Conservation (phyloP, 1,140 invertebrate species). For the Laupala kohalensis region DNA sequence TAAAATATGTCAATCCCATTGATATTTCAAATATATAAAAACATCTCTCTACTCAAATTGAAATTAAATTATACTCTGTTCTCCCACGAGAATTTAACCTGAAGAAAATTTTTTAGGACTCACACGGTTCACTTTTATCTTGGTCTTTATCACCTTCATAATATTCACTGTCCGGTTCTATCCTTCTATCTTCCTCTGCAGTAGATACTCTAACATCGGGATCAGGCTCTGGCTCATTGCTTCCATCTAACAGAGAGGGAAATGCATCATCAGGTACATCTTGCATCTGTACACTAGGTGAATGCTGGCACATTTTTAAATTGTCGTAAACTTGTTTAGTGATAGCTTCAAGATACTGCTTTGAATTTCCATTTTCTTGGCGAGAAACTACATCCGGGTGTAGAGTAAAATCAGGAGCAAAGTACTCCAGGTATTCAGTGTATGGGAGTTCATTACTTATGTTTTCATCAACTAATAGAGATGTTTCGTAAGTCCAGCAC, state of each 20-base stretch:
- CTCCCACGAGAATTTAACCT: neutral
- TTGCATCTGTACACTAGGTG: slow-evolving; percentile 86
- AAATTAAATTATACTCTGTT: too few species aligned
- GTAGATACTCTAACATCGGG: slow-evolving; percentile 68
- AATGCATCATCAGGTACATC: slow-evolving; percentile 58
- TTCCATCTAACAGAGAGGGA: slow-evolving; percentile 30
- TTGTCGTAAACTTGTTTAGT: slow-evolving; percentile 75
- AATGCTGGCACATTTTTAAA: slow-evolving; percentile 77
- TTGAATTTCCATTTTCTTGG: slow-evolving; percentile 84
- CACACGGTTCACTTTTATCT: slow-evolving; percentile 23
- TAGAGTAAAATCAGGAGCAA: slow-evolving; percentile 86
- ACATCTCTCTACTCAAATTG: too few species aligned
- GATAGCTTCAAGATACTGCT: slow-evolving; percentile 80
- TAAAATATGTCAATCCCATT: too few species aligned
- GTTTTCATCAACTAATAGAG: slow-evolving; percentile 76
- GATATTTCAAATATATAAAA: too few species aligned
- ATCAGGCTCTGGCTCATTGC: slow-evolving; percentile 52
- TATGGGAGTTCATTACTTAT: slow-evolving; percentile 88
- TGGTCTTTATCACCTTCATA: slow-evolving; percentile 70
- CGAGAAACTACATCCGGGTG: slow-evolving; percentile 76
- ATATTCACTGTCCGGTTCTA: slow-evolving; percentile 84
- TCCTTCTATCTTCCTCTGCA: slow-evolving; percentile 68
- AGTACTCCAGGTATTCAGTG: slow-evolving; percentile 90
- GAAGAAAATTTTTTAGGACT: neutral
- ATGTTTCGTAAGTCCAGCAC: slow-evolving; percentile 99